Evolutionary conservation across 2,888 invertebrate species (phyloP), one percentile per base, ranked within the genome.

Genomic region (Microctonus hyperodae): DNA sequence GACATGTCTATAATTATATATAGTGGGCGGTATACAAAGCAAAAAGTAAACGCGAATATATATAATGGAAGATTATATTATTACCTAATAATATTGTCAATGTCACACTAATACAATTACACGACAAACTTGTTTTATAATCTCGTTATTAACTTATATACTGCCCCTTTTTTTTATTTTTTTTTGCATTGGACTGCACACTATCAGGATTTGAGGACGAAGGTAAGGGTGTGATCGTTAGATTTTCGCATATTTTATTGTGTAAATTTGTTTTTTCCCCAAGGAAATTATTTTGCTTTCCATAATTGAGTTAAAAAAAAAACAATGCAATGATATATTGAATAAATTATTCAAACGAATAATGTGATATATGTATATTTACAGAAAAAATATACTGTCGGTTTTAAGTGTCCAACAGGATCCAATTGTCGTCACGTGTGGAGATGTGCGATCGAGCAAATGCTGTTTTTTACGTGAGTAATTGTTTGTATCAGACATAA

Each of bases 401-500:
- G 98, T 16, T 98, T 96, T 86, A 96, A 96, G 85, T 98, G 98
- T 86, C 93, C 95, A 64, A 93, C 94, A 74, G 93, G 94, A 56
- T 91, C 94, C 51, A 92, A 96, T 62, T 97, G 97, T 83, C 92
- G 97, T 74, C 96, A 98, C 85, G 92, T 98, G 70, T 98, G 98
- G 98, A 91, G 95, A 81, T 97, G 97, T 86, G 96, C 97, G 57
- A 95, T 98, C 74, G 97, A 98, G 83, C 98, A 98, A 86, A 95
- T 97, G 91, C 87, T 97, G 74, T 98, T 98, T 87, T 98, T 97
- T 86, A 98, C 97, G 97, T 97, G 86, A 91, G 92, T 88, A 79
- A 63, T 50, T 55, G 68, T 64, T 68, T 5, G n/a, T n/a, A n/a
- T 53, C n/a, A 48, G 35, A n/a, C 37, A 56, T 44, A 44, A 44